These are phyloP conservation scores for Tribolium castaneum DNA, from an alignment of 1,140 invertebrate genomes.

Conservation along the genomic window DNA sequence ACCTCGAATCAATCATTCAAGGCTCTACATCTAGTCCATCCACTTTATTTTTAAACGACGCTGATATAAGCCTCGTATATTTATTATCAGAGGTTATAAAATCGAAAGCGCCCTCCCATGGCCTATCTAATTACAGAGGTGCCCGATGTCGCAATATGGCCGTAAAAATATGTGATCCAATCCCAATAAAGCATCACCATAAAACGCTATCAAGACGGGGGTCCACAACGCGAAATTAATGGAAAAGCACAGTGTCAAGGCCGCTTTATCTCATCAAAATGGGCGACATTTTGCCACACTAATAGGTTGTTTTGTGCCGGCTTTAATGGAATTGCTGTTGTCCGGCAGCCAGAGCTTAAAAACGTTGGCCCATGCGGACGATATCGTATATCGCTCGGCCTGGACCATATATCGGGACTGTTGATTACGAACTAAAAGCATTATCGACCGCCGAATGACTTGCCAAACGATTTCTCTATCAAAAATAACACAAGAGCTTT, in stretches of 20 bases:
- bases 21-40: neutral
- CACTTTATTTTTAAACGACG: neutral
- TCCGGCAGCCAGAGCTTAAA: slow-evolving; percentile 10
- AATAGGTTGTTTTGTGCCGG: slow-evolving; percentile 37
- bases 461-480: slow-evolving; percentile 14
- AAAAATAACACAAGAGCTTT: neutral
- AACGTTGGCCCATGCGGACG: neutral
- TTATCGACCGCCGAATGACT: neutral
- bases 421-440: slow-evolving; percentile 27
- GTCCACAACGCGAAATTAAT: slow-evolving; percentile 1
- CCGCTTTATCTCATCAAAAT: slow-evolving; percentile 11
- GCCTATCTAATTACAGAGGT: slow-evolving; percentile 31
- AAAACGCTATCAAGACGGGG: slow-evolving; percentile 7
- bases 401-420: neutral
- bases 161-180: slow-evolving; percentile 29
- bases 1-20: slow-evolving; percentile 18
- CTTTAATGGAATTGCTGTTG: slow-evolving; percentile 39
- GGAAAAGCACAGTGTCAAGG: slow-evolving; percentile 20
- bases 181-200: slow-evolving; percentile 28
- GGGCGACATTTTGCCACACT: slow-evolving; percentile 31
- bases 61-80: neutral
- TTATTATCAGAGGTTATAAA: slow-evolving; percentile 24
- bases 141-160: slow-evolving; percentile 2
- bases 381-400: neutral
- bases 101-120: slow-evolving; percentile 13